Evolutionary conservation across 2,113 vertebrate species (phyloP), one percentile per base, ranked within the genome.

Genomic region (Cathartes aura): DNA sequence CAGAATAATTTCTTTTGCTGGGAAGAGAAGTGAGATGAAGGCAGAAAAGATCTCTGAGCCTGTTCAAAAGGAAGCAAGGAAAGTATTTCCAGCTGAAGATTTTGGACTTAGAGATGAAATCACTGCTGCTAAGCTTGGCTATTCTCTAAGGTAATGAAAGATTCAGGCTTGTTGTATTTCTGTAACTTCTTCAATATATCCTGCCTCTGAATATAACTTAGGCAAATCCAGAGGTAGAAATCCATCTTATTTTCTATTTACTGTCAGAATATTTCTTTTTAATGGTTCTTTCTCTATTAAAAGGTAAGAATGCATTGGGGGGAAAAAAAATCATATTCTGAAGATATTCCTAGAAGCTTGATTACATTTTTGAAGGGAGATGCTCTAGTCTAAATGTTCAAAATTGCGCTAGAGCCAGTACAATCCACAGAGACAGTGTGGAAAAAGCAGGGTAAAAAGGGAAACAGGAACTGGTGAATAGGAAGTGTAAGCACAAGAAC

Each of bases 111-210:
- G 66, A 93, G 92, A 92, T 88, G 23, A 94, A 96, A 94, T 96
- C 56, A 38, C 48, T 93, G 58, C 88, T 90, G 67, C 92, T 92
- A 94, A 94, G 82, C 87, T 92, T 89, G 67, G 48, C 63, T 96
- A 43, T 94, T 96, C 95, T 90, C 91, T 93, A 81, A 97, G 78
- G 94, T 94, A 97, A 94, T 94, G 74, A 94, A 97, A 93, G 79
- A 94, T 94, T 96, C 88, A 94, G 36, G 36, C 87, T 83, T 53
- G 24, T 84, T 87, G 75, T 88, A 92, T 97, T 93, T 93, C 82
- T 93, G n/a, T 83, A 81, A 73, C 66, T 96, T 91, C 45, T 72
- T 83, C 42, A 23, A 62, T 93, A 81, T 83, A 83, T 81, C 8
- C 72, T 94, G 45, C 42, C 59, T 92, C 82, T 87, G 88, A 81